Evolutionary conservation across 1,140 invertebrate genomes (phyloP).

Genomic region (Formica exsecta): DNA sequence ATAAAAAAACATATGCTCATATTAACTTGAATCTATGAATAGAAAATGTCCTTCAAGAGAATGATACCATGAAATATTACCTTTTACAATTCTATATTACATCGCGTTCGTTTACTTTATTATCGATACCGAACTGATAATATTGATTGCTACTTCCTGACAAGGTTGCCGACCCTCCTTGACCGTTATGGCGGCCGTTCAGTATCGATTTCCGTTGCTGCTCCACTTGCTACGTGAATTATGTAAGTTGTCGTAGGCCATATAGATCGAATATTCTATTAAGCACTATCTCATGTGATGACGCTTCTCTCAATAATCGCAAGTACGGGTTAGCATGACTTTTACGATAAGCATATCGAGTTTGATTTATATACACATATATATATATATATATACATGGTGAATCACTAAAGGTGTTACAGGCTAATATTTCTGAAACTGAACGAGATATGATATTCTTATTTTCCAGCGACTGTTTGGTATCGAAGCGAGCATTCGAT

Average conservation of each 20-base stretch:
- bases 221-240: slow-evolving; percentile 59
- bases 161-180: slow-evolving; percentile 62
- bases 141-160: slow-evolving; percentile 35
- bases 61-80: not conserved
- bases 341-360: not conserved
- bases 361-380: not conserved
- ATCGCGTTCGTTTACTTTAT: slow-evolving; percentile 3
- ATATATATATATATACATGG: too few species aligned
- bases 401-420: too few species aligned
- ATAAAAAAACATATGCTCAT: too few species aligned
- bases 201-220: slow-evolving; percentile 60
- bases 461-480: too few species aligned
- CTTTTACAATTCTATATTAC: not conserved
- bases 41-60: not conserved
- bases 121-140: slow-evolving; percentile 14
- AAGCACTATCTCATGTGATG: slow-evolving; percentile 12
- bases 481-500: too few species aligned
- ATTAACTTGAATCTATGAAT: not conserved
- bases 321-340: not conserved
- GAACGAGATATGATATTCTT: too few species aligned
- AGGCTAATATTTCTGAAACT: too few species aligned
- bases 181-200: slow-evolving; percentile 60
- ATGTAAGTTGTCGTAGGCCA: slow-evolving; percentile 57
- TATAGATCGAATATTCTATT: slow-evolving; percentile 38
- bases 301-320: slow-evolving; percentile 6